Evolutionary conservation across 1,140 invertebrate genomes (phyloP).

Genomic region (Frieseomelitta varia): DNA sequence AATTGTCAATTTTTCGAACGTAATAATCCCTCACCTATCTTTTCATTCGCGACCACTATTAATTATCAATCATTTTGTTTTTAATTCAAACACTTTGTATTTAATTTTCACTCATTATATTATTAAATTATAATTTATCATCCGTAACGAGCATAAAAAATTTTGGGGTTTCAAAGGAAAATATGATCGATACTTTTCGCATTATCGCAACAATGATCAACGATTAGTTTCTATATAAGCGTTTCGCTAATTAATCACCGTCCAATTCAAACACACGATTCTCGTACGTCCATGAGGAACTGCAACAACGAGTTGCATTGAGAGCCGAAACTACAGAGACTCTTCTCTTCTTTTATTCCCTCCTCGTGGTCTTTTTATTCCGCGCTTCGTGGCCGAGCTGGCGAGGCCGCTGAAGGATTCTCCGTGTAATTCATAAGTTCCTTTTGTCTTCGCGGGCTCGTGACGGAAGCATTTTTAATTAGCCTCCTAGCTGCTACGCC

Average conservation of each 20-base stretch:
- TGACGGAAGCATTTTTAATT: conserved; percentile 65
- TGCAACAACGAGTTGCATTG: neutral
- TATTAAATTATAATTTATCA: too few relatives aligned
- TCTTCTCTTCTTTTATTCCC: neutral
- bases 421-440: conserved; percentile 50
- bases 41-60: too few relatives aligned
- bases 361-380: neutral
- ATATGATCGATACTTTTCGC: too few relatives aligned
- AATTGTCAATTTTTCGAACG: too few relatives aligned
- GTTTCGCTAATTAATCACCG: too few relatives aligned
- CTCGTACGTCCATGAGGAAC: neutral
- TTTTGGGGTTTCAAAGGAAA: too few relatives aligned
- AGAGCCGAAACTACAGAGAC: neutral
- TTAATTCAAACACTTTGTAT: too few relatives aligned
- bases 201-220: too few relatives aligned
- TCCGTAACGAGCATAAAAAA: too few relatives aligned
- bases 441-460: conserved; percentile 51
- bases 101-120: too few relatives aligned
- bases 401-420: conserved; percentile 17
- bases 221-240: neutral
- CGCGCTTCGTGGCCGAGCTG: neutral
- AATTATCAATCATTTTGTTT: too few relatives aligned
- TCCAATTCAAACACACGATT: neutral
- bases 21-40: too few relatives aligned
- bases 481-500: conserved; percentile 39